phyloP scores from a whole-genome alignment of 2,113 vertebrate genomes.

The Bufo gargarizans region DNA sequence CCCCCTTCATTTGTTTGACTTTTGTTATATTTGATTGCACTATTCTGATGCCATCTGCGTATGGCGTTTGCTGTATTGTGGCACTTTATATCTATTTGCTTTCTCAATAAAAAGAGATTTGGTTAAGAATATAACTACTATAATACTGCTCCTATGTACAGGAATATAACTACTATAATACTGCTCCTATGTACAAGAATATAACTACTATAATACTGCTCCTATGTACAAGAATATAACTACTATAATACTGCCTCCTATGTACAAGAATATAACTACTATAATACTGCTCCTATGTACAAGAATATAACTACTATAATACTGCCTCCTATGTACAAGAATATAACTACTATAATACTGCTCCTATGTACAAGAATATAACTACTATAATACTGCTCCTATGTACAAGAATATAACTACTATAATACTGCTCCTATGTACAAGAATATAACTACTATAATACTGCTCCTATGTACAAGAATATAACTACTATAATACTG shows the following conservation, averaged over 20 bases:
- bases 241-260: background rate
- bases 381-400: too few species aligned
- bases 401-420: too few species aligned
- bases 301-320: slow-evolving; percentile 6
- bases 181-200: background rate
- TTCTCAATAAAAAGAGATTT: too few species aligned
- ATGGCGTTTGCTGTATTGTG: too few species aligned
- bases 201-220: slow-evolving; percentile 2
- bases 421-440: background rate
- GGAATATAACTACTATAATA: background rate
- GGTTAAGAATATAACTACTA: too few species aligned
- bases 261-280: slow-evolving; percentile 1
- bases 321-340: background rate
- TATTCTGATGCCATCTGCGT: too few species aligned
- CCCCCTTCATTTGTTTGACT: too few species aligned
- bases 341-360: too few species aligned
- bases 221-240: background rate
- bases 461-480: background rate
- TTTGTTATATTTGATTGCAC: too few species aligned
- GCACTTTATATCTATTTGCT: too few species aligned
- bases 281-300: background rate
- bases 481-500: slow-evolving; percentile 2
- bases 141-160: too few species aligned
- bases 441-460: background rate
- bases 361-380: too few species aligned